Percentiles rank a stretch among this genome's conserved stretches.
Conservation (phyloP, 2,113 vertebrate species). For the Callaeas wilsoni region DNA sequence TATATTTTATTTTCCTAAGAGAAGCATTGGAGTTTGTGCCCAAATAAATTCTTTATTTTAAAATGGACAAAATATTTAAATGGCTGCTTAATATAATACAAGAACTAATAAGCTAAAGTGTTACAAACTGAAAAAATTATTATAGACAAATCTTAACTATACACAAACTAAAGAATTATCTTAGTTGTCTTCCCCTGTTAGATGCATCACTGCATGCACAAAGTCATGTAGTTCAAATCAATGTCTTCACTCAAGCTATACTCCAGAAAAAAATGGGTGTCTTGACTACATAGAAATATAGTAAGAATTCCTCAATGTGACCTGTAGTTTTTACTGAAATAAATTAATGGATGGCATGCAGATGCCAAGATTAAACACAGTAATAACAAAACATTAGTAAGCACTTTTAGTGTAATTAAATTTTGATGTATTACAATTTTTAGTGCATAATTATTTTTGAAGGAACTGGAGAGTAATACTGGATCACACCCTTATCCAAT, state of each 20-base stretch:
- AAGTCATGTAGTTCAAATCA: not conserved
- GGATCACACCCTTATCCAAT: slow-evolving; percentile 36
- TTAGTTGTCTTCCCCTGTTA: not conserved
- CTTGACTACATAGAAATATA: slow-evolving; percentile 4
- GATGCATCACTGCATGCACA: not conserved
- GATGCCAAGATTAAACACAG: slow-evolving; percentile 56
- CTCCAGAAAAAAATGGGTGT: not conserved
- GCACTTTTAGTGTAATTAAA: slow-evolving; percentile 64
- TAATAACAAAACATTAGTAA: slow-evolving; percentile 55
- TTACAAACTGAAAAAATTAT: not conserved
- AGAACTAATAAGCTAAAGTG: not conserved
- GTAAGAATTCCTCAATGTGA: slow-evolving; percentile 38
- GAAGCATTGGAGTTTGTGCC: not conserved
- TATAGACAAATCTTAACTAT: not conserved
- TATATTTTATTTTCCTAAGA: not conserved
- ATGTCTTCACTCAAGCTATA: not conserved
- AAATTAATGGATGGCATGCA: slow-evolving; percentile 50
- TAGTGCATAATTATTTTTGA: slow-evolving; percentile 42
- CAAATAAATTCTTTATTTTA: not conserved
- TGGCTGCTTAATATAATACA: not conserved
- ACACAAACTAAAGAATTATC: not conserved
- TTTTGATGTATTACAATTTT: slow-evolving; percentile 68
- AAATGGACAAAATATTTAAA: not conserved
- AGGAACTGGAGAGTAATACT: slow-evolving; percentile 28
- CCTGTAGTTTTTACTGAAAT: slow-evolving; percentile 43